Base-by-base conservation (phyloP, 2,113 vertebrate genomes). In the Fulica atra region DNA sequence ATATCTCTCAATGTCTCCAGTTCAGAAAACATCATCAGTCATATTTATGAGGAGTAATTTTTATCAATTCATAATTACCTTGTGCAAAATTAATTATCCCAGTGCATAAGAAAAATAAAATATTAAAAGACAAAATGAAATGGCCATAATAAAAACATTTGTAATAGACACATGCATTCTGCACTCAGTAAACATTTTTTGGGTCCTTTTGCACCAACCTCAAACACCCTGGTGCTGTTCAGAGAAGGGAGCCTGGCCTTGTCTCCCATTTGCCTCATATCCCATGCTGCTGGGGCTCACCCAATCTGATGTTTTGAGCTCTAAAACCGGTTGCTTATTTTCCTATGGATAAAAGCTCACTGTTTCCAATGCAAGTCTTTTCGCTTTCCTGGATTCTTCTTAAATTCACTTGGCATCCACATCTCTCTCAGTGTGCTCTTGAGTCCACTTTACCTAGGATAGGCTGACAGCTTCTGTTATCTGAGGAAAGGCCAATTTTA, bases 41-140 rank as follows among this genome's bases (percentile, higher is more conserved):
- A 83, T 97, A 95, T 96, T 96, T 92, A 96, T 96, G 82, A 96
- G 16, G 54, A 69, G 31, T 72, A 81, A 89, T 97, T 96, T 92
- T 35, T 94, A 92, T 93, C 56, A 93, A 91, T 91, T 90, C 36
- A 64, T 94, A 96, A 95, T 96, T 94, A 93, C 90, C 60, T 80
- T 88, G 35, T 92, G 81, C 66, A 96, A 97, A 96, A 96, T 92
- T 85, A 36, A 89, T 93, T 95, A 16, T 96, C 36, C 90, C 28
- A 3, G 50, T 74, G 16, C 25, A 26, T 36, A 80, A 92, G 35
- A 86, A 35, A 84, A 93, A 51, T 50, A 68, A 93, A 96, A 94
- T 92, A 92, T 89, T 93, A 40, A 85, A 92, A 91, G 33, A 51
- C 33, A 60, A 94, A 90, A 91, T 76, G 31, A 88, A 96, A 93